Percentiles rank a stretch among this genome's conserved stretches.
Conservation (phyloP, 2,113 vertebrate species). For the Odocoileus hemionus region DNA sequence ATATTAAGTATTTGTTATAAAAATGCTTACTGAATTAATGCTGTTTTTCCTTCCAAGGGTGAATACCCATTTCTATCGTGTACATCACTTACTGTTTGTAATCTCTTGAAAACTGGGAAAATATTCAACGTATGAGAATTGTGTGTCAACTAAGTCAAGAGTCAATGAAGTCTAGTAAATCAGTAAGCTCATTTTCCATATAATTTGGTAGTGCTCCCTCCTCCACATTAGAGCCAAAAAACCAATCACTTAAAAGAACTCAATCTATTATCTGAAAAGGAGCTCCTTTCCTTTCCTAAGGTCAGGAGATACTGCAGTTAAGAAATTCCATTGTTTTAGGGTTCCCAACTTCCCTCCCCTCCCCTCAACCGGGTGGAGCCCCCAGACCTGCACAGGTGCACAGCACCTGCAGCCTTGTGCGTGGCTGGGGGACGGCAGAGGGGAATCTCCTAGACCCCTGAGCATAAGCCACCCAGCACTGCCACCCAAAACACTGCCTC, state of each 20-base stretch:
- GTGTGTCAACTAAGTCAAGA: background rate
- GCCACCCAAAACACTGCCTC: background rate
- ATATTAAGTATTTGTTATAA: background rate
- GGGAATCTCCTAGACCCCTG: accelerated
- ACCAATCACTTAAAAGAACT: background rate
- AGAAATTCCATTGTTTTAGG: background rate
- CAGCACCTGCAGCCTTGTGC: accelerated
- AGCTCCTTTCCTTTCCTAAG: background rate
- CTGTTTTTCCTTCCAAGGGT: background rate
- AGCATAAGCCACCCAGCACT: background rate
- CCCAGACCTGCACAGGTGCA: background rate
- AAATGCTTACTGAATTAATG: background rate
- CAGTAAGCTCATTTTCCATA: background rate
- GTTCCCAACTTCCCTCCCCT: background rate
- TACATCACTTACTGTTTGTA: background rate
- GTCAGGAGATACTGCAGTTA: background rate
- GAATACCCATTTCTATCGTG: background rate
- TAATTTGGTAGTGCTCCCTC: background rate
- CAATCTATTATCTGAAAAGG: background rate
- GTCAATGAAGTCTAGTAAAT: background rate
- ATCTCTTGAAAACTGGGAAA: background rate
- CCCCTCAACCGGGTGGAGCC: background rate
- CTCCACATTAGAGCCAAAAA: background rate
- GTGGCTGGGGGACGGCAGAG: accelerated
- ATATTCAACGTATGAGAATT: background rate